Conservation (phyloP, 2,113 vertebrate species). For the Misgurnus mizolepis region DNA sequence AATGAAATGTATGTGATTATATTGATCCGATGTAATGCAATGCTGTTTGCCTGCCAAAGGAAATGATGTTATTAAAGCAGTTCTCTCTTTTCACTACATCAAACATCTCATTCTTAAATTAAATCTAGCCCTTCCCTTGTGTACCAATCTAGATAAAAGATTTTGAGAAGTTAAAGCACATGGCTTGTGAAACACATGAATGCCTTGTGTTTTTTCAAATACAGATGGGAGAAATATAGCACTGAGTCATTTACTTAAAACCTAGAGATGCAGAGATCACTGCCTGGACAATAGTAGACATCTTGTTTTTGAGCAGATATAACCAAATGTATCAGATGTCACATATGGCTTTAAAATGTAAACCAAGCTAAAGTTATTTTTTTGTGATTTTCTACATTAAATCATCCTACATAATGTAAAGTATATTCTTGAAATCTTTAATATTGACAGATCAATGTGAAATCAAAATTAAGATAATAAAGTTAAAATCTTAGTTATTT, state of each 20-base stretch:
- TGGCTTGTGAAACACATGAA: neutral
- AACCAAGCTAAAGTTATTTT: no score
- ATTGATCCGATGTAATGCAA: conserved; percentile 10
- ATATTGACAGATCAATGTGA: no score
- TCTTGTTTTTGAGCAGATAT: neutral
- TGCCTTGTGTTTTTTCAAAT: neutral
- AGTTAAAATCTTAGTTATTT: no score
- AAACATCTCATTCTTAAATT: neutral
- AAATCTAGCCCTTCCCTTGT: neutral
- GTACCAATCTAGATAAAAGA: conserved; percentile 22
- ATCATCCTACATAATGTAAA: no score
- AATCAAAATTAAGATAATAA: neutral
- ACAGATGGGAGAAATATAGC: neutral
- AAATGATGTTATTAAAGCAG: conserved; percentile 3
- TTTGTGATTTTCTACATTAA: neutral
- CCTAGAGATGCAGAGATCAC: conserved; percentile 14
- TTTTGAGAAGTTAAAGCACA: neutral
- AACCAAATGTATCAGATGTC: conserved; percentile 19
- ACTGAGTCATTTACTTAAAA: conserved; percentile 18
- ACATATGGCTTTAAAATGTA: neutral
- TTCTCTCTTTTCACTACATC: neutral
- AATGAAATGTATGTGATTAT: conserved; percentile 23
- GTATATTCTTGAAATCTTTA: no score
- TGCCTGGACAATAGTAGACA: neutral
- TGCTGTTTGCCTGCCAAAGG: conserved; percentile 1